Conservation (phyloP, 2,797 vertebrate genomes). For the Phoxinus dragarum region DNA sequence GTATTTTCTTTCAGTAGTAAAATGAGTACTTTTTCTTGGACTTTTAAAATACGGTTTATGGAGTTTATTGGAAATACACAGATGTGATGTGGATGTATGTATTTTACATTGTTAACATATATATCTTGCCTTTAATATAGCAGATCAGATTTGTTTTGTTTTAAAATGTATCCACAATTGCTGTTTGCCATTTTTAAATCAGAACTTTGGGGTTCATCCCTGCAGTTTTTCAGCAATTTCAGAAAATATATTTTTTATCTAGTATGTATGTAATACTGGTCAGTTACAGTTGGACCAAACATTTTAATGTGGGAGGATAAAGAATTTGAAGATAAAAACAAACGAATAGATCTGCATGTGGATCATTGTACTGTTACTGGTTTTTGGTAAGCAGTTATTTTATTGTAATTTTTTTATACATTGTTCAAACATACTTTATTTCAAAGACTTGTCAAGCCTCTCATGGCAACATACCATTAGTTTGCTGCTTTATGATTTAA, state of each 20-base stretch:
- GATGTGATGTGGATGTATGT: not conserved
- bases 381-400: not conserved
- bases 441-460: not conserved
- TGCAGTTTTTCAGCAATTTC: not conserved
- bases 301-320: not conserved
- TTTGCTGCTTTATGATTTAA: constrained; percentile 22
- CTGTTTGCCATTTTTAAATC: not conserved
- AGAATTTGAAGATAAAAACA: not conserved
- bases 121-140: not conserved
- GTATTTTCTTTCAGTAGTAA: not conserved
- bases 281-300: constrained; percentile 32
- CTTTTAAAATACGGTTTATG: not conserved
- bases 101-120: not conserved
- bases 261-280: constrained; percentile 18
- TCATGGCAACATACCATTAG: not conserved
- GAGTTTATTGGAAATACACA: not conserved
- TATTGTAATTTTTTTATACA: too few species aligned
- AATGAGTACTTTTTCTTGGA: constrained; percentile 10
- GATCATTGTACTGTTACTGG: not conserved
- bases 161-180: not conserved
- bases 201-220: not conserved
- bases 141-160: not conserved
- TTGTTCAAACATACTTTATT: not conserved
- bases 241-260: constrained; percentile 27
- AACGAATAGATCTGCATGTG: not conserved